These are phyloP conservation scores for Patagioenas fasciata DNA, from an alignment of 2,113 vertebrate species.

Conservation along the genomic window DNA sequence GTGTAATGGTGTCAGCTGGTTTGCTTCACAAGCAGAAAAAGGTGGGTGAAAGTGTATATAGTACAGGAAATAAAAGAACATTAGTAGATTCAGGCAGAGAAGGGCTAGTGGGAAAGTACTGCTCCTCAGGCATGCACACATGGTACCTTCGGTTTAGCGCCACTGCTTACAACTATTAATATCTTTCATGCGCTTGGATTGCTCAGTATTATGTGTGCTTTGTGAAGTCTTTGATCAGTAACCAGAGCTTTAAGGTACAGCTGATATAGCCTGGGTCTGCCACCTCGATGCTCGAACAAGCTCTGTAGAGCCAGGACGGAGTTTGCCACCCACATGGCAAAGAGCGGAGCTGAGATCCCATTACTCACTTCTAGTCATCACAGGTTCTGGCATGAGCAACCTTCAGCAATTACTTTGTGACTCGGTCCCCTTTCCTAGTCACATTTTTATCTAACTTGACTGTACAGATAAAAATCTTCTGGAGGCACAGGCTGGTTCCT, in stretches of 20 bases:
- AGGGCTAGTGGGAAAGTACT: background rate
- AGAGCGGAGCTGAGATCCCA: background rate
- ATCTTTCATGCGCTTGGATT: background rate
- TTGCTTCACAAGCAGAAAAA: background rate
- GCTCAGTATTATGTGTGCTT: background rate
- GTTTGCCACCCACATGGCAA: accelerated
- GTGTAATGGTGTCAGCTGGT: background rate
- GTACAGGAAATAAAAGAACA: background rate
- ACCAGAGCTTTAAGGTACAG: background rate
- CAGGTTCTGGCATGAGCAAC: background rate
- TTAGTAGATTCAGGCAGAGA: background rate
- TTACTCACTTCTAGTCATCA: background rate
- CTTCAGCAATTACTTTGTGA: background rate
- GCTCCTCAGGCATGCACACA: accelerated
- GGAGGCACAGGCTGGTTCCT: background rate
- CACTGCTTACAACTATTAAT: background rate
- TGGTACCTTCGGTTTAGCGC: background rate
- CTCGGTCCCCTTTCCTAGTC: background rate
- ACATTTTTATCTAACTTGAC: background rate
- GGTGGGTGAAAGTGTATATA: background rate
- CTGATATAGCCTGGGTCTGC: background rate
- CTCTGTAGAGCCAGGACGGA: background rate
- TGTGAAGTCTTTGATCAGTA: accelerated
- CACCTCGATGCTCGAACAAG: background rate
- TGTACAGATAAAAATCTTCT: background rate